phyloP scores from a whole-genome alignment of 2,888 invertebrate species.

The Ormyrus labotus region DNA sequence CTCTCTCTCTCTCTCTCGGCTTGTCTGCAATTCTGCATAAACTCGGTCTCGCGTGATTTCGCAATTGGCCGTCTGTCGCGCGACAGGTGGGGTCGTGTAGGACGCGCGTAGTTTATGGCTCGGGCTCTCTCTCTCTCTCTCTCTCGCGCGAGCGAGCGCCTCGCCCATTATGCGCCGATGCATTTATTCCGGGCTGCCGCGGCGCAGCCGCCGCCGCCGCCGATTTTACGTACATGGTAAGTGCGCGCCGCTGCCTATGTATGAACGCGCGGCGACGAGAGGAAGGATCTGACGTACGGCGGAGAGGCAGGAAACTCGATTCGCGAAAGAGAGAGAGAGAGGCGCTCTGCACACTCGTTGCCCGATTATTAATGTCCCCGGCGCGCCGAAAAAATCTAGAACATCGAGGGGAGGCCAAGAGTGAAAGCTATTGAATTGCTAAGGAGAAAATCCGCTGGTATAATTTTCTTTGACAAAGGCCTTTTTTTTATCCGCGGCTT shows the following conservation, averaged over 20 bases:
- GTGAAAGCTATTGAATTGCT: conserved; percentile 54
- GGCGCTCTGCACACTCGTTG: conserved; percentile 23
- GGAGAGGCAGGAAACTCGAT: conserved; percentile 46
- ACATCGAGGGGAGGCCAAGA: conserved; percentile 42
- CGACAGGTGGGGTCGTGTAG: conserved; percentile 74
- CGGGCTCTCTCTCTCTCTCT: too few relatives aligned
- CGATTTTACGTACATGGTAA: conserved; percentile 63
- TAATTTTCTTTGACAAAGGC: conserved; percentile 51
- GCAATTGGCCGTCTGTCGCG: conserved; percentile 64
- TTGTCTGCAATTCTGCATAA: background rate
- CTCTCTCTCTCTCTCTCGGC: background rate
- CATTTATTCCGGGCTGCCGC: conserved; percentile 61
- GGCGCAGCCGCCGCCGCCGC: conserved; percentile 46
- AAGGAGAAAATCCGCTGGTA: conserved; percentile 41
- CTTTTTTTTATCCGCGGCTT: background rate
- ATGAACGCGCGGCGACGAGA: background rate
- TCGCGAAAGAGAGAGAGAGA: conserved; percentile 8
- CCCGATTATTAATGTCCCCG: conserved; percentile 53
- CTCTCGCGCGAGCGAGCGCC: conserved; percentile 60
- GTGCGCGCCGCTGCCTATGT: background rate
- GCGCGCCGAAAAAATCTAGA: conserved; percentile 41
- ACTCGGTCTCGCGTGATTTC: conserved; percentile 60
- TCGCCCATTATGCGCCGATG: conserved; percentile 69
- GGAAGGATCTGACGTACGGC: conserved; percentile 46
- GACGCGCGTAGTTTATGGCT: conserved; percentile 72